Base-by-base conservation (phyloP, 2,888 invertebrate species). In the Sesia apiformis region DNA sequence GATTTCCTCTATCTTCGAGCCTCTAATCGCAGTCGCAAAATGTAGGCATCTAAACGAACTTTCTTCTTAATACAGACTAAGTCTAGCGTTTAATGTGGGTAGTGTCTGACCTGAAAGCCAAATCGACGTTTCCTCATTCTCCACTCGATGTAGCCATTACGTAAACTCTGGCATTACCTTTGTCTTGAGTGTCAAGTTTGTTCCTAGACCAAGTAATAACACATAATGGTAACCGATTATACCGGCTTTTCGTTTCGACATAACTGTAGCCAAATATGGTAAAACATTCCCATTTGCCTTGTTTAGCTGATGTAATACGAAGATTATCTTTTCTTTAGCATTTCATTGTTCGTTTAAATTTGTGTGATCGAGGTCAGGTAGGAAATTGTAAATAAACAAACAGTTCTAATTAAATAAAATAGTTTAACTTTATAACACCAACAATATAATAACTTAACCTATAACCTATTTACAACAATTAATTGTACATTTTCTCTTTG, bases 401-500 rank as follows among this genome's bases (percentile, higher is more conserved):
- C 39, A 38, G 51, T 53, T 41, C 57, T 58, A 64, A 62, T 67
- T 69, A 67, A 76, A 76, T 78, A 77, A 64, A 60, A 62, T 68
- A 42, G 23, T 23, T 72, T 78, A 71, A 74, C 68, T 75, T 64
- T 61, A 73, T 67, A 72, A 71, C 71, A 74, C 68, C 65, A 81
- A 80, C 75, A 79, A 39, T 52, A 50, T 41, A 56, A 85, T 85
- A 82, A 84, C 79, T 85, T 85, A 78, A 57, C 41, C 60, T 78
- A 75, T 54, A 62, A 69, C 57, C 75, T 84, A 84, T 78, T 73
- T 81, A 83, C 79, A 83, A 71, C 64, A 71, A 55, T 70, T 59
- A 74, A 63, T 65, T 64, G 63, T 62, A 49, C 41, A 54, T 50
- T 41, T 23, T 4, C 7, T 42, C 40, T 38, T 49, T 40, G 68